These are phyloP conservation scores for Lepus timidus DNA, from an alignment of 2,113 vertebrate species.

Conservation along the genomic window DNA sequence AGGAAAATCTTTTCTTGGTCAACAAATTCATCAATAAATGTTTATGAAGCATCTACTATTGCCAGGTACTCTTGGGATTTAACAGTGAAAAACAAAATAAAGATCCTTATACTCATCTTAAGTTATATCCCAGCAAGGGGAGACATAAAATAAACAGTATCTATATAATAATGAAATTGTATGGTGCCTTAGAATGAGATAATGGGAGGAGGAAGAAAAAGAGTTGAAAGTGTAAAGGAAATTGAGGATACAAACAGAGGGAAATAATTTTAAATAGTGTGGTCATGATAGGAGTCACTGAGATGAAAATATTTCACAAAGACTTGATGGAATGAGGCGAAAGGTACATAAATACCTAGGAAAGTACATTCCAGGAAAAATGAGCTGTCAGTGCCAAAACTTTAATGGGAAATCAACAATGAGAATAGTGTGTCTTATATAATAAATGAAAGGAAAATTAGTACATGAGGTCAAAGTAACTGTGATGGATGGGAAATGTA, in stretches of 20 bases:
- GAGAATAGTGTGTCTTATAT: not conserved
- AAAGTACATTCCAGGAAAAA: slow-evolving; percentile 27
- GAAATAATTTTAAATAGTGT: slow-evolving; percentile 1
- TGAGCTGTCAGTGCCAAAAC: not conserved
- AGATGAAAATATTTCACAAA: slow-evolving; percentile 42
- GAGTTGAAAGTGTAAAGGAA: not conserved
- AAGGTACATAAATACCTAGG: not conserved
- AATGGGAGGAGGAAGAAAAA: not conserved
- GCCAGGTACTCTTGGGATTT: not conserved
- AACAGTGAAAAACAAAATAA: slow-evolving; percentile 4
- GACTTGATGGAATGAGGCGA: not conserved
- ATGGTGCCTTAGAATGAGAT: not conserved
- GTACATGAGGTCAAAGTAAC: slow-evolving; percentile 19
- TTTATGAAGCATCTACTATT: slow-evolving; percentile 17
- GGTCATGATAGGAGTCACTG: not conserved
- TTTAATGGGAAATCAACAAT: not conserved
- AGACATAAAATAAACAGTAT: slow-evolving; percentile 15
- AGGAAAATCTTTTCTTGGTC: not conserved
- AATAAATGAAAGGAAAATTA: not conserved
- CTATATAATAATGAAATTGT: slow-evolving; percentile 31
- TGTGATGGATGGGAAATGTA: not conserved
- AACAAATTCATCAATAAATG: slow-evolving; percentile 18
- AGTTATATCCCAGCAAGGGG: not conserved
- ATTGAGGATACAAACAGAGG: not conserved
- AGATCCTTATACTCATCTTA: not conserved